Base-by-base conservation (phyloP, 1,140 invertebrate genomes). In the Pentalonia nigronervosa region DNA sequence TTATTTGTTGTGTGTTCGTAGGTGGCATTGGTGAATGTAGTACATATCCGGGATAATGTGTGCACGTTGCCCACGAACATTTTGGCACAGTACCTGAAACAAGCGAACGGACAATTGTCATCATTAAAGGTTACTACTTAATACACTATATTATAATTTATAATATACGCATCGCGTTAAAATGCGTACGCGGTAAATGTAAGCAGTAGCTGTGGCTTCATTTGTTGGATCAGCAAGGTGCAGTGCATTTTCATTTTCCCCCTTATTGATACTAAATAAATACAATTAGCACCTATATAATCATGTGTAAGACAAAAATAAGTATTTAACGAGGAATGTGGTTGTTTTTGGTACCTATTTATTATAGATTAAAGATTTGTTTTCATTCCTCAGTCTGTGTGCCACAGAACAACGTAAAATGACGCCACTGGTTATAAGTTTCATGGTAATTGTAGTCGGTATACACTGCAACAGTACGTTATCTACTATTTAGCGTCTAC, bases 21-120 rank as follows among this genome's bases (percentile, higher is more conserved):
- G 97, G 97, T 97, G 93, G 97, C 97, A 76, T 95, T 98, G 93
- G 96, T 98, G 94, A 97, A 97, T 94, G 97, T 98, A n/a, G 96
- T 98, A 21, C 97, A 98, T 94, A 97, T 98, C 94, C 96, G 97
- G 94, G 97, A 98, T 95, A 96, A 96, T 34, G 96, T 97, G 60
- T 97, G 97, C 95, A 97, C 97, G 53, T 95, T 97, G 93, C 97
- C 97, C 34, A 97, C 97, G 94, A 97, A 97, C 94, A 97, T 98
- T 94, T 96, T 98, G 94, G 97, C 97, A 45, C 97, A 97, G 95
- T 98, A 98, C 95, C 95, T 98, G 45, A 98, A 98, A 95, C 97
- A 97, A 95, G 97, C 97, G 34, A 97, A 97, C 94, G 97, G 97
- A 76, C 97, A 97, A 95, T 96, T 97, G 86, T 97, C 97, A 86